Evolutionary conservation across 2,113 vertebrate species (phyloP), one percentile per base, ranked within the genome.

Genomic region (Spheniscus mendiculus): DNA sequence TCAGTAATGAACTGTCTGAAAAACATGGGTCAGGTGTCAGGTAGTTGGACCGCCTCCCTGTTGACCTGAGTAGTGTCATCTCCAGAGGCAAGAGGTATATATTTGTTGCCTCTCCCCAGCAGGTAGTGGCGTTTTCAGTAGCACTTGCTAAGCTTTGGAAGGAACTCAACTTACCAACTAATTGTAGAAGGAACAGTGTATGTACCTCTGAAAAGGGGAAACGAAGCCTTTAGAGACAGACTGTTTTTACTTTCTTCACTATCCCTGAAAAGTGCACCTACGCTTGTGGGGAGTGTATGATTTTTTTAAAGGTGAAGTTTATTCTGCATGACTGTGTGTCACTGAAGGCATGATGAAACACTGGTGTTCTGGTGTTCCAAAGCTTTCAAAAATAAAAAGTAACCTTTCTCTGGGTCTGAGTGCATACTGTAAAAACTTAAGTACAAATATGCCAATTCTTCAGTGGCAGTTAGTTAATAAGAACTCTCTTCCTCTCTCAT

Each of bases 221-320:
- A 27, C 0, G 0, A 53, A 44, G 15, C 22, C 73, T 93, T 91
- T 42, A 26, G 49, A 56, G 53, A 50, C 32, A 81, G 42, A 25
- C 16, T 53, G 8, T 0, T 72, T 76, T 72, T 65, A 4, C 12
- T 77, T 87, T 59, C 53, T 84, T 84, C 22, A 55, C 29, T 21
- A 38, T 52, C 19, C 18, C 21, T 50, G 32, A 73, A 81, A 73
- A 15, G 5, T 47, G 17, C 55, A 70, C 40, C 74, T 79, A 26
- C 0, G 0, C 15, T 74, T 95, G 18, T 32, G 21, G 10, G 20
- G 32, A 34, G 10, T 10, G 9, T 44, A 9, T 42, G 21, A 25
- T 34, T 18, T 70, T 76, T 90, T 92, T 29, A 20, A 78, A 79
- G 18, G 15, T 45, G 23, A 69, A 9, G 34, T 63, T 93, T 86